A percentile compares a stretch with the other conserved stretches of the same genome.
Evolutionary conservation across 2,888 invertebrate species (phyloP).

Genomic region (Acanthosepion esculentum): DNA sequence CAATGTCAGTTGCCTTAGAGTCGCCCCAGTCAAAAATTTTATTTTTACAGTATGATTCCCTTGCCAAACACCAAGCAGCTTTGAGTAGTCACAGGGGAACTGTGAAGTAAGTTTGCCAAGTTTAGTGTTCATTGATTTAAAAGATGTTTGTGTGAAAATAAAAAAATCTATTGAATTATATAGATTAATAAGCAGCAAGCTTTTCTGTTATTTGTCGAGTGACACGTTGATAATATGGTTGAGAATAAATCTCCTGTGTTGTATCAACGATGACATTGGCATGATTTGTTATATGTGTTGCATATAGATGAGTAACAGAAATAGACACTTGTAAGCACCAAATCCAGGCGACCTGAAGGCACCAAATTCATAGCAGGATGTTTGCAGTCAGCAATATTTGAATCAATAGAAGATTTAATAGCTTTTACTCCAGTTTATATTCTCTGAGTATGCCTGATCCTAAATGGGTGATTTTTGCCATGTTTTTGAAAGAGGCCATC

Average conservation of each 20-base stretch:
- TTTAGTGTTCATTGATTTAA: not conserved
- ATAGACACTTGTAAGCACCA: not conserved
- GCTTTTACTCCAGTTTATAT: not conserved
- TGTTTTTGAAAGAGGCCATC: no score
- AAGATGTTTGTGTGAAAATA: not conserved
- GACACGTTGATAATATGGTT: not conserved
- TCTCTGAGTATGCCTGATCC: not conserved
- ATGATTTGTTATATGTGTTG: not conserved
- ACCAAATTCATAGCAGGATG: not conserved
- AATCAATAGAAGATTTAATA: not conserved
- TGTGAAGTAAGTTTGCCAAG: not conserved
- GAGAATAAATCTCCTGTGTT: not conserved
- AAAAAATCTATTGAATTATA: constrained; percentile 33
- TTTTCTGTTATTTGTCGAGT: not conserved
- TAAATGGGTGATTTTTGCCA: no score
- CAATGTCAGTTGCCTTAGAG: not conserved
- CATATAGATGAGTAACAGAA: not conserved
- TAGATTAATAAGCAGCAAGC: not conserved
- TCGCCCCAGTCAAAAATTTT: not conserved
- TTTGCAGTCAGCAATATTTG: not conserved
- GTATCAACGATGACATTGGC: not conserved
- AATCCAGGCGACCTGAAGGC: not conserved
- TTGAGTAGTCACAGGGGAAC: constrained; percentile 21
- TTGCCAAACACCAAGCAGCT: not conserved
- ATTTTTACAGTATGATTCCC: not conserved